Percentiles rank a stretch among this genome's conserved stretches.
phyloP scores from a whole-genome alignment of 37 sponge, comb jelly and placozoan genomes.

The Halichondria panicea region DNA sequence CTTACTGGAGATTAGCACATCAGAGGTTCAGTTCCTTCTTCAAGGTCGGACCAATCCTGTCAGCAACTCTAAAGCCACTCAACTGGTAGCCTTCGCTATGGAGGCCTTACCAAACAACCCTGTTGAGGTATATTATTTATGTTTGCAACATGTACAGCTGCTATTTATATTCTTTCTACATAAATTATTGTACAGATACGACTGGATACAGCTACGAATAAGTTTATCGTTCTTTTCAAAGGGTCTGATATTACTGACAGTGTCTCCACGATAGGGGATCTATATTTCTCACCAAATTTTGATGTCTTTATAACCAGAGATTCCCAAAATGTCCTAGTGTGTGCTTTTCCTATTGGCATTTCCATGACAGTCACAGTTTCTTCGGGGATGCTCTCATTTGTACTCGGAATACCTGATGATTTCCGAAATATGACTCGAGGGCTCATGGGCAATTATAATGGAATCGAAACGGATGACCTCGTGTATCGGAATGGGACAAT shows the following conservation, averaged over 20 bases:
- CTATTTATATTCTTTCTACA: too few relatives aligned
- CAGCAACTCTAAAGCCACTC: constrained; percentile 33
- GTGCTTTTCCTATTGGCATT: constrained; percentile 45
- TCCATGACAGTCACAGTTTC: constrained; percentile 6
- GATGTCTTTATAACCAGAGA: constrained; percentile 3
- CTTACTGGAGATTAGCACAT: neutral
- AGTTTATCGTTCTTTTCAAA: constrained; percentile 12
- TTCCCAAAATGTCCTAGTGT: neutral
- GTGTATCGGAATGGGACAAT: constrained; percentile 58
- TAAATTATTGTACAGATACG: constrained; percentile 1
- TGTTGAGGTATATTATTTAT: constrained; percentile 39
- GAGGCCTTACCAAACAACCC: too few relatives aligned
- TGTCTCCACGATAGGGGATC: too few relatives aligned
- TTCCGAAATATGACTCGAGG: constrained; percentile 51
- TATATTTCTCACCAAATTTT: too few relatives aligned
- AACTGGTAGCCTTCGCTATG: constrained; percentile 58
- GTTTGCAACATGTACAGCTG: neutral
- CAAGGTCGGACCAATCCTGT: constrained; percentile 49
- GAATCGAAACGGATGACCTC: constrained; percentile 59
- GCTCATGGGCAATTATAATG: constrained; percentile 75
- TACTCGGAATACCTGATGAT: constrained; percentile 20
- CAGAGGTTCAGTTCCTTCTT: constrained; percentile 6
- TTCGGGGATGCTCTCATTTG: constrained; percentile 7
- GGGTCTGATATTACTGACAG: constrained; percentile 24
- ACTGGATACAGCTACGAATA: neutral